Base-by-base conservation (phyloP, 37 sponge, comb jelly and placozoan species). In the Diacarnus erythraeanus region DNA sequence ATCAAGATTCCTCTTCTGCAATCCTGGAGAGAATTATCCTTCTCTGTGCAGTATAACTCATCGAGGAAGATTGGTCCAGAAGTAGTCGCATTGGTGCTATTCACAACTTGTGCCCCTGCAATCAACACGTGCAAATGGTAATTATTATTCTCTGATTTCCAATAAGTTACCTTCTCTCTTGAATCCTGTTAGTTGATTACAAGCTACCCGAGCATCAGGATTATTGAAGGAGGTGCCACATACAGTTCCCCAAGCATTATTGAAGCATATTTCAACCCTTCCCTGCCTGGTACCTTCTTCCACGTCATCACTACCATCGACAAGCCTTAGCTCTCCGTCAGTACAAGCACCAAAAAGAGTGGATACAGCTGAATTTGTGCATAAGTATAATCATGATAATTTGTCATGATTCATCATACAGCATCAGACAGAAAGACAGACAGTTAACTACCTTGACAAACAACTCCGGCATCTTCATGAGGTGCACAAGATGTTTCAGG, bases 21-120 rank as follows among this genome's bases (percentile, higher is more conserved):
- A 37, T 64, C 77, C 65, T 59, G 31, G 21, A 77, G 43, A 41
- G 39, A 6, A 17, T 35, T 40, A 42, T 72, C 73, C 31, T 38
- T 41, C 6, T 30, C 72, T 29, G 73, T 42, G 38, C 79, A 78
- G 26, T 36, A 20, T 23, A 71, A 71, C 3, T 80, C 59, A 58
- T 80, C 71, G 59, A 80, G 71, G 51, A 80, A 80, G 23, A 80
- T 80, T 39, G 80, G 80, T 26, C 71, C 71, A 70, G 40, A 31
- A 47, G 35, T 39, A 40, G 21, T 27, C 12, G 67, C 40, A 64
- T 22, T 12, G 12, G 6, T 47, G 10, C 51, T 12, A 47, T 47
- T 12, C 6, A 47, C 12, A 47, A 47, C 51, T 47, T 47, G 51
- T 47, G 51, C 51, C 12, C 51, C 51, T 47, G 12, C 12, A 15